Evolutionary conservation across 2,888 invertebrate species (phyloP), one percentile per base, ranked within the genome.

Genomic region (Iphiclides podalirius): DNA sequence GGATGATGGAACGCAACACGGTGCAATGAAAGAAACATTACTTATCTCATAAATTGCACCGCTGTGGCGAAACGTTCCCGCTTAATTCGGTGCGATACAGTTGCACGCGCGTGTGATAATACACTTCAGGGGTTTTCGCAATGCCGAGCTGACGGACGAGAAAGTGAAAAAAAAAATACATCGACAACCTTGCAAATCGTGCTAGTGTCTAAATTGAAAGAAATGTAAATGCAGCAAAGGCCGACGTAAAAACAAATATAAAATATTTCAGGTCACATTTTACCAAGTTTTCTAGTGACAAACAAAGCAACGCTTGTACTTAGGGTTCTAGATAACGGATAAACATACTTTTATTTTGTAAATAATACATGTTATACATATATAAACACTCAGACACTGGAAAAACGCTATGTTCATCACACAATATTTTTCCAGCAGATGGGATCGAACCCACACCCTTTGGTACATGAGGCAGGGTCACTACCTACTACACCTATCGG

Each of bases 41-140:
- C 42, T 43, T 43, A 39, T 49, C 44, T 49, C 38, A 49, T 44
- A 49, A 49, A 49, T 49, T 49, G 49, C 44, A 49, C 34, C 33
- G 33, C 31, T 28, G 12, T 49, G 23, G 35, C 26, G 49, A 44
- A 43, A 49, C 11, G 9, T 9, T 31, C 38, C 15, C 39, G 13
- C 34, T 34, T 8, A 47, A 47, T 40, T 34, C 34, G 39, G 39
- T 49, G 44, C 43, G 23, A 26, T 39, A 49, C 39, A 44, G 34
- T 26, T 43, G 28, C 16, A 12, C 7, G 31, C 3, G 11, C n/a
- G n/a, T n/a, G n/a, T n/a, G n/a, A n/a, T n/a, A n/a, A n/a, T 31
- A 31, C 28, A n/a, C 6, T n/a, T 3, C 20, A 4, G 20, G 28
- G 4, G n/a, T 2, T 31, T 31, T 31, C 12, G 31, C 31, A 31